Evolutionary conservation across 1,140 invertebrate genomes (phyloP), one percentile per base, ranked within the genome.

Genomic region (Atta cephalotes): DNA sequence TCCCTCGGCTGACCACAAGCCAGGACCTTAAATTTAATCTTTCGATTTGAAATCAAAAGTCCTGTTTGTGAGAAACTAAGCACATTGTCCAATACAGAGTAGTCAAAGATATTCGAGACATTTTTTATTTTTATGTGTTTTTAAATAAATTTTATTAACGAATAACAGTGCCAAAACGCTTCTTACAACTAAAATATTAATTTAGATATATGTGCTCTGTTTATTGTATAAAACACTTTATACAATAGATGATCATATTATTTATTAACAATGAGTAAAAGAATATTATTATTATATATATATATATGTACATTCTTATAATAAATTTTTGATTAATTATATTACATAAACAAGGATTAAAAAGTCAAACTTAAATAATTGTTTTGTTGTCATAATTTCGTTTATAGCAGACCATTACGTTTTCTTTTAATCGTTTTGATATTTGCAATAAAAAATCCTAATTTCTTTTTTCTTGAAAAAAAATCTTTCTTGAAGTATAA

Each of bases 1-100:
- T 21, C 77, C 77, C 76, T 66, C 51, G 79, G 53, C 56, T 53
- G 45, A 28, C 80, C 68, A 84, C 80, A 84, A 84, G 70, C 53
- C 68, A 39, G 14, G 70, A 51, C 39, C 56, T 84, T 84, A 84
- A 45, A 76, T 76, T 84, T 84, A 84, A 84, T 84, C 80, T 84
- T 63, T 76, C 56, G 39, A 84, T 84, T 62, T 62, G 25, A 39
- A 60, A 84, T 76, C 28, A 39, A 28, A 76, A 35, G 25, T 18
- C n/a, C 25, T 35, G 45, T 3, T 1, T 35, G 25, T 28, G n/a
- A 72, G 25, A 51, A 51, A 12, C 14, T 12, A 51, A 28, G 45
- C 45, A 21, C 45, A 63, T 62, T 63, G 14, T 74, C 25, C n/a
- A 49, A 62, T 81, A 71, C 18, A 49, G 3, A 39, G n/a, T 62